Conservation (phyloP, 2,113 vertebrate genomes). For the mouse (Mus musculus) region DNA sequence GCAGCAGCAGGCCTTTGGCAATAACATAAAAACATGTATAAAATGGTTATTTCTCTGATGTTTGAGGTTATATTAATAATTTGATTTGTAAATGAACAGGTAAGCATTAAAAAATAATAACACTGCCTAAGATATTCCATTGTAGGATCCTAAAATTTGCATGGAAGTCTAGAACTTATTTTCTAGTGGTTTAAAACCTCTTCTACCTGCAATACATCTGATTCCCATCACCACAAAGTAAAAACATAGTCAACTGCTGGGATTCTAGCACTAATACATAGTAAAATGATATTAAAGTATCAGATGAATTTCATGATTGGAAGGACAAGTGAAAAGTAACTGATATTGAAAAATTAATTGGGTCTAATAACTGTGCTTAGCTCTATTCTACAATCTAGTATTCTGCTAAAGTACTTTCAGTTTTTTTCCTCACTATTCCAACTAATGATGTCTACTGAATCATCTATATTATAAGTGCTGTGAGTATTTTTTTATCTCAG, state of each 20-base stretch:
- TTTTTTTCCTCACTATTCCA: neutral
- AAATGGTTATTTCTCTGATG: constrained; percentile 9
- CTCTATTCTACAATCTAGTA: neutral
- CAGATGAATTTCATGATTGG: neutral
- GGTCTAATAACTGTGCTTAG: neutral
- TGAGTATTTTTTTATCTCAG: neutral
- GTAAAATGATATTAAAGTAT: neutral
- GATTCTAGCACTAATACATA: neutral
- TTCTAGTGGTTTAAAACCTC: neutral
- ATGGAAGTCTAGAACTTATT: neutral
- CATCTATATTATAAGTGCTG: too few species aligned
- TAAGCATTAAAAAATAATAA: constrained; percentile 19
- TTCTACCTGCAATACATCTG: neutral
- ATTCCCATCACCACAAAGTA: neutral
- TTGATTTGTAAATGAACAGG: constrained; percentile 25
- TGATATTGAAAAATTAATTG: neutral
- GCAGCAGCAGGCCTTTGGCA: neutral
- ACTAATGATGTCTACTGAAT: neutral
- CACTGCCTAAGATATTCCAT: neutral
- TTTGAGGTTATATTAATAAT: constrained; percentile 52
- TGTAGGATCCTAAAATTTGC: neutral
- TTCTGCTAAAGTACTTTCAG: neutral
- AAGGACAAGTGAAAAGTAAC: neutral
- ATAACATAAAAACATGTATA: neutral
- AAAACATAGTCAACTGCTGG: neutral